phyloP scores from a whole-genome alignment of 2,113 vertebrate species.

The Erythrocercus mccallii region DNA sequence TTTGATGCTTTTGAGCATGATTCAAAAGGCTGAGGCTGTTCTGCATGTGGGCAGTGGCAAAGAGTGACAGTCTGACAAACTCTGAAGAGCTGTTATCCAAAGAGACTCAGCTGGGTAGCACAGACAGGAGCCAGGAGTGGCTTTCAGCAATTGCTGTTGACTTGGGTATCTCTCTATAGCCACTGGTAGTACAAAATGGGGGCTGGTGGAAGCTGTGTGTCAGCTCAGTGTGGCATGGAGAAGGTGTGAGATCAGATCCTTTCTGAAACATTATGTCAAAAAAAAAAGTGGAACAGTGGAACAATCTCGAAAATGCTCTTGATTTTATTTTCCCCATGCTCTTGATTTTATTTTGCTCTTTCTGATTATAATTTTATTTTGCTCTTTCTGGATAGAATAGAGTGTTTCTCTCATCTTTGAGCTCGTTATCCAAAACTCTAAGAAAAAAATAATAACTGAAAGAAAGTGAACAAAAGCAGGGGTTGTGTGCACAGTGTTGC shows the following conservation, averaged over 20 bases:
- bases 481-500: not conserved
- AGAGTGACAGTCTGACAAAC: rapidly evolving
- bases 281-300: not conserved
- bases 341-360: not conserved
- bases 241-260: not conserved
- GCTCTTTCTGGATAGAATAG: not conserved
- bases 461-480: not conserved
- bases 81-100: not conserved
- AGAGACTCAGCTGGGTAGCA: not conserved
- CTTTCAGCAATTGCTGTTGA: not conserved
- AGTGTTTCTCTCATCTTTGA: not conserved
- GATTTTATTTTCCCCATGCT: not conserved
- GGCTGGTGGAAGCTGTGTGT: not conserved
- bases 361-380: not conserved
- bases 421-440: not conserved
- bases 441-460: not conserved
- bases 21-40: rapidly evolving
- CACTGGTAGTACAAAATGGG: not conserved
- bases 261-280: not conserved
- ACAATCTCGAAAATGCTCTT: not conserved
- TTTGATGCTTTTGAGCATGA: not conserved
- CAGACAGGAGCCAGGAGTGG: not conserved
- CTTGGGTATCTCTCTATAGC: not conserved
- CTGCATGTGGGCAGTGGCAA: not conserved
- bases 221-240: not conserved